Conservation (phyloP, 2,797 vertebrate species). For the Octomys mimax region DNA sequence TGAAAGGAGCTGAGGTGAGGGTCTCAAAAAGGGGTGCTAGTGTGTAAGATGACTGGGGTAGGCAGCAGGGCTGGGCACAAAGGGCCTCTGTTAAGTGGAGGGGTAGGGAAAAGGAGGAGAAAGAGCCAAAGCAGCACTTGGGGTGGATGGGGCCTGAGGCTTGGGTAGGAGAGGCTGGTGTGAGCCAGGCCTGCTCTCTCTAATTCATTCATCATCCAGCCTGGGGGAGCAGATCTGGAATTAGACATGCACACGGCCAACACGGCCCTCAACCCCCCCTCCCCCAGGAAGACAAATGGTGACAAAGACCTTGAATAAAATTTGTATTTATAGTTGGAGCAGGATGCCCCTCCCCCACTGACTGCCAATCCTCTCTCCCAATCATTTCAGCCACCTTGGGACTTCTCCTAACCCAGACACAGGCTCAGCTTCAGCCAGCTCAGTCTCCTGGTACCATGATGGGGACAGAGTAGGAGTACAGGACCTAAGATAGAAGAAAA, state of each 20-base stretch:
- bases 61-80: background rate
- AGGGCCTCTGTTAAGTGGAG: background rate
- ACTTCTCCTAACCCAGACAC: background rate
- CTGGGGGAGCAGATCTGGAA: constrained; percentile 80
- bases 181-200: constrained; percentile 71
- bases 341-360: constrained; percentile 79
- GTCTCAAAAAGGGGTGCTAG: constrained; percentile 23
- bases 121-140: background rate
- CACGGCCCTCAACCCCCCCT: constrained; percentile 71
- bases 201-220: constrained; percentile 85
- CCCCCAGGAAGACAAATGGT: constrained; percentile 82
- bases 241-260: constrained; percentile 79
- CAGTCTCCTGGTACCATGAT: background rate
- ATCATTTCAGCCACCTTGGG: constrained; percentile 50
- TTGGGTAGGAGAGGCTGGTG: background rate
- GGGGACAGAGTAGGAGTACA: background rate
- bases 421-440: background rate
- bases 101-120: background rate
- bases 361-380: constrained; percentile 75
- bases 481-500: constrained; percentile 43
- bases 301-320: constrained; percentile 88
- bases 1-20: constrained; percentile 58
- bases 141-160: constrained; percentile 32
- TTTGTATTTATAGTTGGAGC: constrained; percentile 86
- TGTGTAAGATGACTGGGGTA: background rate